phyloP scores from a whole-genome alignment of 1,140 invertebrate genomes.

The Ceratosolen solmsi region DNA sequence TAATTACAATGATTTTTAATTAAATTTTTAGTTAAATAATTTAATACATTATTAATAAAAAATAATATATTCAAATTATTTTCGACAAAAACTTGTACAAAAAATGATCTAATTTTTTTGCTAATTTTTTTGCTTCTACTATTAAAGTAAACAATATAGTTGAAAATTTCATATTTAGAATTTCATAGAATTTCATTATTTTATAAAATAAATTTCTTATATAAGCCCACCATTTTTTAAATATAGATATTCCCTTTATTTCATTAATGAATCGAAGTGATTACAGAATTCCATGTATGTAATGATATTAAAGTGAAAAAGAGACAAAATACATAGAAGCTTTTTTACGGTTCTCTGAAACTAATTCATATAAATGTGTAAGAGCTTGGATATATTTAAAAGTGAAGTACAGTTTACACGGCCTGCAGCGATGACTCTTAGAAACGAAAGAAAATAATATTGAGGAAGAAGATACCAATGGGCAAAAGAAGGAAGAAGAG shows the following conservation, averaged over 20 bases:
- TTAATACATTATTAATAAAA: no score
- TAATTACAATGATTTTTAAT: no score
- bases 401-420: slow-evolving; percentile 43
- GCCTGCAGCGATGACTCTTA: slow-evolving; percentile 38
- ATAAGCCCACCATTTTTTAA: slow-evolving; percentile 31
- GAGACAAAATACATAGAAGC: not conserved
- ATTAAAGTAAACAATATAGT: no score
- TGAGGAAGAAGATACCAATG: not conserved
- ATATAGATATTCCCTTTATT: not conserved
- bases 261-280: slow-evolving; percentile 17
- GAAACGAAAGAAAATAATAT: slow-evolving; percentile 25
- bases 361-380: not conserved
- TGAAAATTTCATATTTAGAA: no score
- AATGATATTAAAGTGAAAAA: not conserved
- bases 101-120: no score
- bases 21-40: no score
- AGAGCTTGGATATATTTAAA: not conserved
- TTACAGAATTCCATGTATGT: not conserved
- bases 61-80: no score
- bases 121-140: no score
- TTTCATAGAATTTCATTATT: not conserved
- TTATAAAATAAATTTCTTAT: slow-evolving; percentile 34
- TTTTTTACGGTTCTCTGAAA: not conserved
- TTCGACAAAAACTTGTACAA: no score
- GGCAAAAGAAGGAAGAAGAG: slow-evolving; percentile 40